Base-by-base conservation (phyloP, 2,888 invertebrate species). In the Coronaproctus castanopsis region DNA sequence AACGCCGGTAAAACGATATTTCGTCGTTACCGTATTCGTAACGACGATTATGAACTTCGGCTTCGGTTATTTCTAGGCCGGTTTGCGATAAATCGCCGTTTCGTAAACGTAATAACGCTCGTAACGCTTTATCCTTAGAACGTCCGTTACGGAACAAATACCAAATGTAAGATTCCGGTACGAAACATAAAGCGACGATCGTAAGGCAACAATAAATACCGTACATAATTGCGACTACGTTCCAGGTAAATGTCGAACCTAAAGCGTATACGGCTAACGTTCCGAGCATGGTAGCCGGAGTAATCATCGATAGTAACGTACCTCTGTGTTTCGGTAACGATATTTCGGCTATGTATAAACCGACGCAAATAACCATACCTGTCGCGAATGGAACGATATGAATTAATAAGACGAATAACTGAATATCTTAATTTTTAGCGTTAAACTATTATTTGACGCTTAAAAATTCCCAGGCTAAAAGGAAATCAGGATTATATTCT, bases 121-220 rank as follows among this genome's bases (percentile, higher is more conserved):
- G 74, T 67, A 79, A 78, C 0, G 81, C 78, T 68, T 79, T 77
- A 56, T 77, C 74, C 69, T 75, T 75, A 62, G 78, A 74, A 1
- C 78, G 78, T 14, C 14, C 36, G 14, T 36, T 36, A 62, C 76
- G 76, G 0, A 80, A 78, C 0, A 79, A 75, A 1, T 83, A 70
- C 79, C 82, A 82, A 0, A 80, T 74, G 0, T 83, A 83, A 10
- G 81, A 81, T 67, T 84, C 84, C 1, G 83, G 83, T 1, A 80
- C 74, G 67, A 80, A 76, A 63, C 78, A 77, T 72, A 80, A 78
- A 5, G 77, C 70, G 64, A 78, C 73, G 1, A 79, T 74, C 2
- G 79, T 78, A 50, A 78, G 71, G 0, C 78, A 66, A 0, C 77
- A 77, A 54, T 79, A 74, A 54, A 76, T 76, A 2, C 80, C 77